Conservation (phyloP, 2,888 invertebrate species). For the Euclidia mi region DNA sequence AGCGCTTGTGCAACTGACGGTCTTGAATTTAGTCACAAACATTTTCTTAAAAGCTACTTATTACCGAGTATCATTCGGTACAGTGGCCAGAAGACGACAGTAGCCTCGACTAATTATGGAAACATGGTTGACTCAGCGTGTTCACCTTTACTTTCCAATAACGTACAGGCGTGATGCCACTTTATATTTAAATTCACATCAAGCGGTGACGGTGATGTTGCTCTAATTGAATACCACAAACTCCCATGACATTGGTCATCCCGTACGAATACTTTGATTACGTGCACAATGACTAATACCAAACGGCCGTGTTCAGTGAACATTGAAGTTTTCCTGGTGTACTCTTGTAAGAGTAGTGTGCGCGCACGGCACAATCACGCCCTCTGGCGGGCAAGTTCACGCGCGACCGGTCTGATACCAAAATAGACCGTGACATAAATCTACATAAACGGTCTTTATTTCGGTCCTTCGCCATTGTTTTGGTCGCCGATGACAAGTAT, state of each 20-base stretch:
- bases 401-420: conserved; percentile 72
- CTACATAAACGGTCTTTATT: conserved; percentile 85
- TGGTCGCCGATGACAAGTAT: conserved; percentile 44
- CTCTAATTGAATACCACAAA: conserved; percentile 31
- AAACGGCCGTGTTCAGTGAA: conserved; percentile 52
- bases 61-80: too few relatives aligned
- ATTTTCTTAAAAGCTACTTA: too few relatives aligned
- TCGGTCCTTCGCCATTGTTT: conserved; percentile 73
- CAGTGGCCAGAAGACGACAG: too few relatives aligned
- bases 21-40: too few relatives aligned
- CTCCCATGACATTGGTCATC: conserved; percentile 38
- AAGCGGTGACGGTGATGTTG: not conserved
- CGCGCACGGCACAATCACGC: conserved; percentile 64
- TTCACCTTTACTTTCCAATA: too few relatives aligned
- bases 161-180: too few relatives aligned
- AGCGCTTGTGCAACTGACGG: too few relatives aligned
- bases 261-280: conserved; percentile 46
- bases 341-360: conserved; percentile 55
- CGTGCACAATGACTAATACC: conserved; percentile 54
- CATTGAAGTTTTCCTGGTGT: conserved; percentile 61
- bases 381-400: conserved; percentile 77
- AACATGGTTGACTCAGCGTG: too few relatives aligned
- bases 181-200: conserved; percentile 10
- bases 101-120: too few relatives aligned
- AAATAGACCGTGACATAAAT: conserved; percentile 88